Evolutionary conservation across 2,888 invertebrate species (phyloP).

Genomic region (Temnothorax ravouxi): DNA sequence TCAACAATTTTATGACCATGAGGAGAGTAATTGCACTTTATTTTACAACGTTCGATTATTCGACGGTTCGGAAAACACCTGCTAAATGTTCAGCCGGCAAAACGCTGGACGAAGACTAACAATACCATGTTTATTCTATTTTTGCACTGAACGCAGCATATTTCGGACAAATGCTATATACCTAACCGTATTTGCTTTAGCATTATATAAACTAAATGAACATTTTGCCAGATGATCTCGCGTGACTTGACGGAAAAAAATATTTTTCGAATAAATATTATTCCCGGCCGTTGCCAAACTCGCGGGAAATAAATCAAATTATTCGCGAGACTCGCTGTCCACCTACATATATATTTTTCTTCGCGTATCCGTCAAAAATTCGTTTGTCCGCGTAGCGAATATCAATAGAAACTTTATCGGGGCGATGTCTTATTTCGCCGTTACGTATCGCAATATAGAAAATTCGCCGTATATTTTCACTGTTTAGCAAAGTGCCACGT

Average conservation of each 20-base stretch:
- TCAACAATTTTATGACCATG: slow-evolving; percentile 6
- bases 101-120: slow-evolving; percentile 14
- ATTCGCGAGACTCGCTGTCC: slow-evolving; percentile 23
- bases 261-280: slow-evolving; percentile 53
- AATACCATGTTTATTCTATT: slow-evolving; percentile 40
- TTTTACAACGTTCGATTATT: not conserved
- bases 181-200: slow-evolving; percentile 35
- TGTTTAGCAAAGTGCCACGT: not conserved
- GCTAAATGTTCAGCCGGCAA: not conserved
- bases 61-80: not conserved
- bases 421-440: not conserved
- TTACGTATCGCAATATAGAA: not conserved
- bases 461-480: not conserved
- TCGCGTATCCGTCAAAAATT: slow-evolving; percentile 25
- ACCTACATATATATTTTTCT: slow-evolving; percentile 29
- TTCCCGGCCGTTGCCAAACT: slow-evolving; percentile 29
- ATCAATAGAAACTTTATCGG: not conserved
- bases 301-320: slow-evolving; percentile 42
- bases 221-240: slow-evolving; percentile 50
- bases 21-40: slow-evolving; percentile 18
- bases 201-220: slow-evolving; percentile 56
- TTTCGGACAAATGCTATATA: slow-evolving; percentile 28
- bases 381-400: not conserved
- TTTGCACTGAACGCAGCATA: slow-evolving; percentile 22
- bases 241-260: slow-evolving; percentile 48